These are phyloP conservation scores for Aphis gossypii DNA, from an alignment of 1,140 invertebrate species.

Conservation along the genomic window DNA sequence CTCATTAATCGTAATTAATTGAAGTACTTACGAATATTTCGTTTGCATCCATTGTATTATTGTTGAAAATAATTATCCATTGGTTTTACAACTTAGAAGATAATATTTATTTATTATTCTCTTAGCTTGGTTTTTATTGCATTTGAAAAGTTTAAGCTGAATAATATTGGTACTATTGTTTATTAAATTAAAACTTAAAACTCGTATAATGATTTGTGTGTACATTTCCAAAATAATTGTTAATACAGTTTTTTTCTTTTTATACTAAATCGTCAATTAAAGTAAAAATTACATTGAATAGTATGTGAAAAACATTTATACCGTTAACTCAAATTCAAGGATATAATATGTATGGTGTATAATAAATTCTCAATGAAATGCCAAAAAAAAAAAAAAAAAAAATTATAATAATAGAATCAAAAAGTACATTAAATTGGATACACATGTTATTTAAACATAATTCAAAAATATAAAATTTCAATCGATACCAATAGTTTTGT, in stretches of 20 bases:
- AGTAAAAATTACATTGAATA: no score
- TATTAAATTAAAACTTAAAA: background rate
- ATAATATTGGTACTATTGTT: background rate
- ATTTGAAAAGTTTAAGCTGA: background rate
- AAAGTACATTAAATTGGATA: background rate
- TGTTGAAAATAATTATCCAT: background rate
- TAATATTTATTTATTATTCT: background rate
- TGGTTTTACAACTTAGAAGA: background rate
- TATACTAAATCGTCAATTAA: no score
- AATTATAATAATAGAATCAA: background rate
- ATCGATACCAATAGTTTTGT: background rate
- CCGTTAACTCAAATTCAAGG: background rate
- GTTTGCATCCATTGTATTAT: background rate
- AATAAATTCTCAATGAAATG: background rate
- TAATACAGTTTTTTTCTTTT: background rate
- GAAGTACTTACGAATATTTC: background rate
- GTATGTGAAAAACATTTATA: background rate
- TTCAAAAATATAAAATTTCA: background rate
- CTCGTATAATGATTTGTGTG: background rate
- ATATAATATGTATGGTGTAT: no score
- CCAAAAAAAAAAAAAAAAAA: no score
- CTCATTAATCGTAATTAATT: background rate
- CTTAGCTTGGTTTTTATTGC: background rate
- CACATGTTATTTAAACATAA: background rate
- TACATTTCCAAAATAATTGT: background rate